Conservation (phyloP, 1,140 invertebrate genomes). For the Lithobius niger region DNA sequence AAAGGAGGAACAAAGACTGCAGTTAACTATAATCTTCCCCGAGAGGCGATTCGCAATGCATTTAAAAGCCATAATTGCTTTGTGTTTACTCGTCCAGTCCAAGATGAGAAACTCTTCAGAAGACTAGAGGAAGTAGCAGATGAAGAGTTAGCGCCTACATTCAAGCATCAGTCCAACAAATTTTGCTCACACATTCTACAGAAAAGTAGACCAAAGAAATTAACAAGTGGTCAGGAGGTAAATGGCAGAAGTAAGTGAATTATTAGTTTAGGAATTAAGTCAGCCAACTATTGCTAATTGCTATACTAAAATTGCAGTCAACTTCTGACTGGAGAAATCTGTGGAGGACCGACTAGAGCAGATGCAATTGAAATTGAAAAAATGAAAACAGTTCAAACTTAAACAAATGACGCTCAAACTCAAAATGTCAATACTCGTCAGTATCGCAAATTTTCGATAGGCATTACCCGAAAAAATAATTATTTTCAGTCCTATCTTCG, state of each 20-base stretch:
- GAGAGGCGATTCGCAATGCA: background rate
- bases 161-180: background rate
- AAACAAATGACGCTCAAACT: too few relatives aligned
- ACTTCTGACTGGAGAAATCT: too few relatives aligned
- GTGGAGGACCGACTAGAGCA: too few relatives aligned
- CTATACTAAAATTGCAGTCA: too few relatives aligned
- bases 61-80: slow-evolving; percentile 4
- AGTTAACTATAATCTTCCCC: background rate
- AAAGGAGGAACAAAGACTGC: background rate
- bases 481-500: too few relatives aligned
- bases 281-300: too few relatives aligned
- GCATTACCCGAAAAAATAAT: too few relatives aligned
- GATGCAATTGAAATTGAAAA: too few relatives aligned
- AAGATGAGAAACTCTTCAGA: background rate
- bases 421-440: too few relatives aligned
- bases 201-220: background rate
- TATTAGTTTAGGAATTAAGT: background rate
- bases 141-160: background rate
- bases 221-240: background rate
- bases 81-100: background rate
- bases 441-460: too few relatives aligned
- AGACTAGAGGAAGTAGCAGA: background rate
- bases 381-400: too few relatives aligned
- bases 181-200: background rate
- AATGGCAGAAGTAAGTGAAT: background rate